A percentile compares a stretch with the other conserved stretches of the same genome.
These are phyloP conservation scores for Drosophila niveifrons DNA, from an alignment of 2,888 invertebrate species.

Conservation along the genomic window DNA sequence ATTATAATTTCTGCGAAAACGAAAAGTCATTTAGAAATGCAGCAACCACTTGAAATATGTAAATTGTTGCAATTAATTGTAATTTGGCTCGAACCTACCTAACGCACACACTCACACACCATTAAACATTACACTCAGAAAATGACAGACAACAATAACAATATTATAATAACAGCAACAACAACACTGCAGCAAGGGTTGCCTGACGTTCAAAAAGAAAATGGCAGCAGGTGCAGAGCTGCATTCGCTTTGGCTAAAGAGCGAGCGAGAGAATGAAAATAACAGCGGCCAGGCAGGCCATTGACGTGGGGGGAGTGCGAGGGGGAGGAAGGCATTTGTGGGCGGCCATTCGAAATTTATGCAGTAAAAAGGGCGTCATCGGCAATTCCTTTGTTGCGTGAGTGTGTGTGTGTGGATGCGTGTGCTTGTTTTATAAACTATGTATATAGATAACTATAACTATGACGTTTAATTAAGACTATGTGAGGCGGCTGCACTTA, in stretches of 20 bases:
- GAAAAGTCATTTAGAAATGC: conserved; percentile 40
- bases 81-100: conserved; percentile 54
- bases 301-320: not conserved
- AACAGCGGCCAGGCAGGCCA: not conserved
- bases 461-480: conserved; percentile 60
- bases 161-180: conserved; percentile 37
- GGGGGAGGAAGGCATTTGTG: conserved; percentile 10
- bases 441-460: conserved; percentile 25
- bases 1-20: conserved; percentile 46
- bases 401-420: not conserved
- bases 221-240: conserved; percentile 78
- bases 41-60: conserved; percentile 51
- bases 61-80: conserved; percentile 75
- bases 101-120: conserved; percentile 31
- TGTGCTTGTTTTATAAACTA: conserved; percentile 32
- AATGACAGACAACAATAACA: conserved; percentile 43
- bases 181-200: conserved; percentile 54
- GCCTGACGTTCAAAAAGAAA: conserved; percentile 70
- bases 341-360: conserved; percentile 53
- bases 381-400: conserved; percentile 29
- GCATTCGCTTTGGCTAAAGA: conserved; percentile 35
- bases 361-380: conserved; percentile 71
- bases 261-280: conserved; percentile 13
- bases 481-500: conserved; percentile 56
- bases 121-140: not conserved